Evolutionary conservation across 2,888 invertebrate genomes (phyloP).

Genomic region (Melinopterus prodromus): DNA sequence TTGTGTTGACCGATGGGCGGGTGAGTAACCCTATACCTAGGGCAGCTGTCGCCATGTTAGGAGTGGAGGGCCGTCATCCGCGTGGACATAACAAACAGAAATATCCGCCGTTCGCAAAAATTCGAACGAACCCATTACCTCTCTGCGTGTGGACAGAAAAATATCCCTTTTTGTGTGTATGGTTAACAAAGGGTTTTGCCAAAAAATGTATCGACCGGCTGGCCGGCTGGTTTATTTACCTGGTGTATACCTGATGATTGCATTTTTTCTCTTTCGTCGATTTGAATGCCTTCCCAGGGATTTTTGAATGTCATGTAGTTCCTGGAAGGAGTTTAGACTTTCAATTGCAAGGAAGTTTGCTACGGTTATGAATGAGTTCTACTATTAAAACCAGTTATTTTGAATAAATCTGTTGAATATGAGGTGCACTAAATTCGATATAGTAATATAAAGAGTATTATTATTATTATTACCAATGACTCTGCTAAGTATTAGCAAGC

Average conservation of each 20-base stretch:
- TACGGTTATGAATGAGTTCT: background rate
- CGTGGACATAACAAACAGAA: constrained; percentile 4
- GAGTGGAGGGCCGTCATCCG: background rate
- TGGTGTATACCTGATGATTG: background rate
- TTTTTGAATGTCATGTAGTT: background rate
- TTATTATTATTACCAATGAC: too few species aligned
- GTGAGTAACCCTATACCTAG: constrained; percentile 4
- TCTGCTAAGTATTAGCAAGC: too few species aligned
- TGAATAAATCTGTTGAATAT: too few species aligned
- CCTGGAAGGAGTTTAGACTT: background rate
- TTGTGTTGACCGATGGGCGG: constrained; percentile 4
- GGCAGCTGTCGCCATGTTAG: background rate
- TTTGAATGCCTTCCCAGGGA: background rate
- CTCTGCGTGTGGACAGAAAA: background rate
- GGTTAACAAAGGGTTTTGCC: background rate
- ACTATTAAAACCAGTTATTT: too few species aligned
- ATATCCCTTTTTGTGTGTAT: background rate
- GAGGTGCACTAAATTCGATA: too few species aligned
- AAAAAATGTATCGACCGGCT: constrained; percentile 4
- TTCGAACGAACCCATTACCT: background rate
- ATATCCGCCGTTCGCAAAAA: constrained; percentile 4
- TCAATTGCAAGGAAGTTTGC: background rate
- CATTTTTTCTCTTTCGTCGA: background rate
- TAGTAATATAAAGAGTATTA: too few species aligned
- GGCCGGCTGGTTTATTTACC: background rate